Conservation (phyloP, 2,888 invertebrate genomes). For the Tipula helvola region DNA sequence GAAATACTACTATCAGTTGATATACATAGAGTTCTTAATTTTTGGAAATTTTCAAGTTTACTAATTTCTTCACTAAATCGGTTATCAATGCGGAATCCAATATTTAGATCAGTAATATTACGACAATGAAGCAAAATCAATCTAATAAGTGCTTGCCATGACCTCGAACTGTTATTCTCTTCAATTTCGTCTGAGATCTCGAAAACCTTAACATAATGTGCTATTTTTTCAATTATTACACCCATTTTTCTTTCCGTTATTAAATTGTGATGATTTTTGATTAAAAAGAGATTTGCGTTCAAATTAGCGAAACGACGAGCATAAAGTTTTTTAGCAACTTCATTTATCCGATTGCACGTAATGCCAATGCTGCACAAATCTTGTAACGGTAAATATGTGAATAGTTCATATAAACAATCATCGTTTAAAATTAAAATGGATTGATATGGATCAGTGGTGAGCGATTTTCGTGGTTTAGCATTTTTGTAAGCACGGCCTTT, state of each 20-base stretch:
- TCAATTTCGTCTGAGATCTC: background rate
- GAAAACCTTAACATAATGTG: background rate
- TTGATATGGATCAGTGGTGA: background rate
- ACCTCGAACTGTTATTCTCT: background rate
- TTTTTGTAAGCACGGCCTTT: background rate
- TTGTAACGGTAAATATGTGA: background rate
- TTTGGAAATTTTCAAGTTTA: background rate
- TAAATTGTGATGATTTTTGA: background rate
- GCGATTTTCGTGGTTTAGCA: background rate
- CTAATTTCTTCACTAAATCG: background rate
- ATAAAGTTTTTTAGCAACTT: background rate
- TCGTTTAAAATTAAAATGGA: background rate
- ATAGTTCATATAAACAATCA: background rate
- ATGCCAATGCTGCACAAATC: background rate
- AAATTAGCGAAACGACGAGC: background rate
- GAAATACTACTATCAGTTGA: too few relatives aligned
- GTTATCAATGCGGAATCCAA: background rate
- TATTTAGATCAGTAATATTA: background rate
- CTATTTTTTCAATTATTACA: background rate
- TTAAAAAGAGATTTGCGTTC: background rate
- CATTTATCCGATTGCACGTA: background rate
- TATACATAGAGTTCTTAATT: background rate
- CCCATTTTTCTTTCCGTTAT: background rate
- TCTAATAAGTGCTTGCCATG: background rate
- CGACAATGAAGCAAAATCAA: background rate